phyloP scores from a whole-genome alignment of 2,113 vertebrate species.

The Scartelaos histophorus region DNA sequence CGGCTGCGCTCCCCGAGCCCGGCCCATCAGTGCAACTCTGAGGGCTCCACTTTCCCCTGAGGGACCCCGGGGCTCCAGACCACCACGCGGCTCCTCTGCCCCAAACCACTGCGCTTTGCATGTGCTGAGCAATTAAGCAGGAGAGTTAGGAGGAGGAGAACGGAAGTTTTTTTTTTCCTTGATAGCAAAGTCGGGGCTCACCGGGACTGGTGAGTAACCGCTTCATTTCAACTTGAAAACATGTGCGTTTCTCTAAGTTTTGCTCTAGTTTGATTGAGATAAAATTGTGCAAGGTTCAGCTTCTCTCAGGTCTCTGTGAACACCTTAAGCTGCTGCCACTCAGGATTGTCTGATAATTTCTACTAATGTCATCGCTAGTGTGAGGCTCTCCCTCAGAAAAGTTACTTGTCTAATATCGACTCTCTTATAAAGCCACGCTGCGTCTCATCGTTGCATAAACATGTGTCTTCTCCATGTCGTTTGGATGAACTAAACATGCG shows the following conservation, averaged over 20 bases:
- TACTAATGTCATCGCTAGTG: not conserved
- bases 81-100: not conserved
- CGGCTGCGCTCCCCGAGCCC: not conserved
- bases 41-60: not conserved
- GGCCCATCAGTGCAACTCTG: not conserved
- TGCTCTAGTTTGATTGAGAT: not conserved
- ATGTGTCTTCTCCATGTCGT: conserved; percentile 13
- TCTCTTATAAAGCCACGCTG: too few species aligned
- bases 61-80: not conserved
- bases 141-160: conserved; percentile 48
- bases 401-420: not conserved
- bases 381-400: not conserved
- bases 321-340: not conserved
- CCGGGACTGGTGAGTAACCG: conserved; percentile 62
- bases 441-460: not conserved
- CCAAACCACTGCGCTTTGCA: conserved; percentile 29
- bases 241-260: not conserved
- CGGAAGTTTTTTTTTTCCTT: conserved; percentile 52
- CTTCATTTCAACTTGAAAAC: not conserved
- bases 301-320: not conserved
- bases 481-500: not conserved
- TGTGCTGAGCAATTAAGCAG: conserved; percentile 41
- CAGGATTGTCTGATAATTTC: not conserved
- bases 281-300: not conserved
- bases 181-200: conserved; percentile 36